Conservation (phyloP, 1,140 invertebrate species). For the Drosophila santomea region DNA sequence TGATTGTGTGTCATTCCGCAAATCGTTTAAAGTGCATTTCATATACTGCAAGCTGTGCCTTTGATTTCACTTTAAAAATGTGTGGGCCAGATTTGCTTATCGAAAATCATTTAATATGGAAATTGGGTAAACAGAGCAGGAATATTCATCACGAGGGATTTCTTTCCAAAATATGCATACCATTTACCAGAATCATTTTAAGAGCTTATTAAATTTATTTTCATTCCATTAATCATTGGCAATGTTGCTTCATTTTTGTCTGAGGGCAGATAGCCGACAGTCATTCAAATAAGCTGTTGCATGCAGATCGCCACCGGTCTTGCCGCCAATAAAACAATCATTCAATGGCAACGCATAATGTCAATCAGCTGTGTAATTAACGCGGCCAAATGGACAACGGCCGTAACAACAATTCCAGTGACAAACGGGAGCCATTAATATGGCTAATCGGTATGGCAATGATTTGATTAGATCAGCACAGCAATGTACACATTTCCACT, state of each 20-base stretch:
- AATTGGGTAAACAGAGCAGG: neutral
- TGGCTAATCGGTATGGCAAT: constrained; percentile 75
- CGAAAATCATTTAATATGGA: constrained; percentile 22
- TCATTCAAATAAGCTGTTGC: constrained; percentile 69
- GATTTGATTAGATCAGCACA: constrained; percentile 66
- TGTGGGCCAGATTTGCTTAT: neutral
- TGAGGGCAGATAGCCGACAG: constrained; percentile 43
- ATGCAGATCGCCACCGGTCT: constrained; percentile 38
- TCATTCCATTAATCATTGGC: constrained; percentile 68
- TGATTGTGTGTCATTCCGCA: neutral
- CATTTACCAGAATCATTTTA: constrained; percentile 58
- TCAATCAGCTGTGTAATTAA: constrained; percentile 76
- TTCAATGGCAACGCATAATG: constrained; percentile 56
- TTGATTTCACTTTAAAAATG: neutral
- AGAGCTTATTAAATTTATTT: constrained; percentile 57
- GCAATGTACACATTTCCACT: constrained; percentile 3
- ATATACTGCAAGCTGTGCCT: neutral
- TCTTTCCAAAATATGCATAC: constrained; percentile 15
- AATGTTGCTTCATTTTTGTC: constrained; percentile 36
- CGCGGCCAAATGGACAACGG: constrained; percentile 41
- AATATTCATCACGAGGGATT: constrained; percentile 18
- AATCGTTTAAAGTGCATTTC: neutral
- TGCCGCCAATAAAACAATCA: constrained; percentile 10
- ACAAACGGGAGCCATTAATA: constrained; percentile 66
- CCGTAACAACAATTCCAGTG: constrained; percentile 36